Conservation (phyloP, 1,140 invertebrate genomes). For the Tribolium madens region DNA sequence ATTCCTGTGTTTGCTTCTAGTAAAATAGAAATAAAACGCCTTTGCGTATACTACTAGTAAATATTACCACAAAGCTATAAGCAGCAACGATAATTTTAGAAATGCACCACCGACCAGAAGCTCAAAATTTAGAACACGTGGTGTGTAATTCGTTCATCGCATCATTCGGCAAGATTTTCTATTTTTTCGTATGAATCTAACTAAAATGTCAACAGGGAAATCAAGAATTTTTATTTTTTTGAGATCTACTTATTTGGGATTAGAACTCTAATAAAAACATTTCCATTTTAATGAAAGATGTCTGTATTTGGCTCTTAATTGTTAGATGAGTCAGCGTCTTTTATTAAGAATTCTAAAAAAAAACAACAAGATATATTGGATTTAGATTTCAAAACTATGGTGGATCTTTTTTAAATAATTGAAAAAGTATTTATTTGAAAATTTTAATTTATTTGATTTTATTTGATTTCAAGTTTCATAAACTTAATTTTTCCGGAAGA, state of each 20-base stretch:
- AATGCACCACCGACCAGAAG: conserved; percentile 12
- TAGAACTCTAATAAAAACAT: background rate
- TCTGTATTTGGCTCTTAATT: background rate
- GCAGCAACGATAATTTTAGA: conserved; percentile 17
- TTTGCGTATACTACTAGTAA: background rate
- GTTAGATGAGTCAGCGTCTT: background rate
- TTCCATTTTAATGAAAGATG: background rate
- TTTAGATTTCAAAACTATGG: background rate
- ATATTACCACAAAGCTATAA: conserved; percentile 28
- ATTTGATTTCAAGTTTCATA: no score
- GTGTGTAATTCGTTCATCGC: background rate
- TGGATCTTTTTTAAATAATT: no score
- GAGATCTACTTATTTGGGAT: background rate
- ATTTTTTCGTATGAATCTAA: no score
- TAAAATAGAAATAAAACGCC: background rate
- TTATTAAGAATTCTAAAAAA: background rate
- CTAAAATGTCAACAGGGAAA: background rate
- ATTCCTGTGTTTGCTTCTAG: background rate
- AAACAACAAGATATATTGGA: background rate
- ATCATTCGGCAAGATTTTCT: background rate
- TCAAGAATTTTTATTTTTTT: background rate
- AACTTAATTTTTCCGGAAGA: no score
- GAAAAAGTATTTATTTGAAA: no score
- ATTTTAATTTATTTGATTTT: no score
- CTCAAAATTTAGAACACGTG: conserved; percentile 18